Conservation (phyloP, 2,888 invertebrate genomes). For the Cerastis leucographa region DNA sequence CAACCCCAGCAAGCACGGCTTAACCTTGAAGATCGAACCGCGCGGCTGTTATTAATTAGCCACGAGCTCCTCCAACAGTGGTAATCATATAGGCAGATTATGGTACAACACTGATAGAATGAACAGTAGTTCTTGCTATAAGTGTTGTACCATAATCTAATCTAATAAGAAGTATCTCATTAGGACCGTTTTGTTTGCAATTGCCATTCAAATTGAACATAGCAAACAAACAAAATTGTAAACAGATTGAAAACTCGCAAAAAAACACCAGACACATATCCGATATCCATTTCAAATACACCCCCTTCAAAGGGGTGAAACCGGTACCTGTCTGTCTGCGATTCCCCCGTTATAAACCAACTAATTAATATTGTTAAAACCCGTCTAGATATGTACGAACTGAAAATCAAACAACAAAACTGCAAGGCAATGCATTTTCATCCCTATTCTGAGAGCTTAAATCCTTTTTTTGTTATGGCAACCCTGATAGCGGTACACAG, state of each 20-base stretch:
- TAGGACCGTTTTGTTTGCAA: no score
- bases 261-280: not conserved
- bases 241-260: not conserved
- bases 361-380: constrained; percentile 58
- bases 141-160: no score
- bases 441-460: constrained; percentile 36
- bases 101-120: not conserved
- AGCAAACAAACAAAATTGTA: not conserved
- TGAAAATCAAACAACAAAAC: constrained; percentile 43
- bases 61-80: no score
- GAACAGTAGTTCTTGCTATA: no score
- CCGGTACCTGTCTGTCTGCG: not conserved
- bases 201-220: not conserved
- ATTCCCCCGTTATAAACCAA: constrained; percentile 7
- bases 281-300: constrained; percentile 5
- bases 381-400: constrained; percentile 47
- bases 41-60: no score
- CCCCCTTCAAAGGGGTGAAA: constrained; percentile 1
- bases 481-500: not conserved
- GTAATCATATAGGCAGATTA: no score
- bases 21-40: no score
- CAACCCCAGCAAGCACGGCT: no score
- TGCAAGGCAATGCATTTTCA: constrained; percentile 48
- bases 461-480: constrained; percentile 37
- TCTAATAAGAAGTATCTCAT: no score